A percentile compares a stretch with the other conserved stretches of the same genome.
Evolutionary conservation across 2,797 vertebrate genomes (phyloP).

Genomic region (Ctenosaura bakeri): DNA sequence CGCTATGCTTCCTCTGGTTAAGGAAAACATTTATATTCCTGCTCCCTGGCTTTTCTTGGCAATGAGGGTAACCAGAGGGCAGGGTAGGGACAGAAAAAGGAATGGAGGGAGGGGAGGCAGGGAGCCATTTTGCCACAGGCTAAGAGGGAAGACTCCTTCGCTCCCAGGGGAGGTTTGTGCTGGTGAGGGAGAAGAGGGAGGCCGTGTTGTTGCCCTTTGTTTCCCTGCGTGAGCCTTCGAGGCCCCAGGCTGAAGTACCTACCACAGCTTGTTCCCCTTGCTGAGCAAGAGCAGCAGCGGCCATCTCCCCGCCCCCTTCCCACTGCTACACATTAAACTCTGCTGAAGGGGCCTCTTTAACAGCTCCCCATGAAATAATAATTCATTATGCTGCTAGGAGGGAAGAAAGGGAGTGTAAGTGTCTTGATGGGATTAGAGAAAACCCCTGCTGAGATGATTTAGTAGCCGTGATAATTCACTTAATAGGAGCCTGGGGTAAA

Average conservation of each 20-base stretch:
- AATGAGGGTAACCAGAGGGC: slow-evolving; percentile 63
- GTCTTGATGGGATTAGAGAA: slow-evolving; percentile 87
- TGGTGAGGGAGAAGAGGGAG: accelerated
- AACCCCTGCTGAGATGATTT: slow-evolving; percentile 86
- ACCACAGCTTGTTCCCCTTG: slow-evolving; percentile 52
- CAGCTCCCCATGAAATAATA: slow-evolving; percentile 86
- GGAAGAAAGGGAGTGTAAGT: slow-evolving; percentile 84
- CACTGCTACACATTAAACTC: slow-evolving; percentile 67
- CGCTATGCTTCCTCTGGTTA: slow-evolving; percentile 91
- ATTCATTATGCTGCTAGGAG: slow-evolving; percentile 84
- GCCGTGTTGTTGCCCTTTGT: slow-evolving; percentile 58
- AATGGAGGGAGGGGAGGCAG: neutral
- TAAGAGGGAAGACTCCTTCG: neutral
- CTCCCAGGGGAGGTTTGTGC: neutral
- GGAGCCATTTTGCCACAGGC: slow-evolving; percentile 18
- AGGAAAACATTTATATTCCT: slow-evolving; percentile 93
- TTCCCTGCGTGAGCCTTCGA: neutral
- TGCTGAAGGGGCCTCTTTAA: slow-evolving; percentile 81
- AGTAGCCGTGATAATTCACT: slow-evolving; percentile 87
- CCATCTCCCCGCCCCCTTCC: slow-evolving; percentile 57
- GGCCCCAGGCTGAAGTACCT: slow-evolving; percentile 49
- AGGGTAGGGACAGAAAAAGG: slow-evolving; percentile 44
- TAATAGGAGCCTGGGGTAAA: slow-evolving; percentile 86
- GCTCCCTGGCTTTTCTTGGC: slow-evolving; percentile 65
- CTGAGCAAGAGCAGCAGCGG: neutral